phyloP scores from a whole-genome alignment of 2,888 invertebrate genomes.

The Caenorhabditis sp. region DNA sequence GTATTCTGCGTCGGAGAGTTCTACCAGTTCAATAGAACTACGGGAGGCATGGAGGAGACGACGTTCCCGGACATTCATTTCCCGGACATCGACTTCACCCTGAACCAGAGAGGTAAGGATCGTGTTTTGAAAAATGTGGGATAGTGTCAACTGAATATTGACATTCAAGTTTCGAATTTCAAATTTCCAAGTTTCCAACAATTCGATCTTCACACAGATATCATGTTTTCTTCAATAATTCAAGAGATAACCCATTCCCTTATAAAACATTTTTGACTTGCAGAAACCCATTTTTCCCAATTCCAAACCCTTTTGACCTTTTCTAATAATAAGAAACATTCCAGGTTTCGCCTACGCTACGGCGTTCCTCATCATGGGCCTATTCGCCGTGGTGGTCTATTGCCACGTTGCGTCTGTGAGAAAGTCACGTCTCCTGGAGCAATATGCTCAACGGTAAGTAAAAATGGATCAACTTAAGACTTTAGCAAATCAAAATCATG shows the following conservation, averaged over 20 bases:
- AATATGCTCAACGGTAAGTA: slow-evolving; percentile 49
- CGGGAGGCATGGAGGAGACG: neutral
- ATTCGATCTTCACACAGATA: too few relatives aligned
- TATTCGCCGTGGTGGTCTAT: slow-evolving; percentile 40
- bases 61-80: neutral
- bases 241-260: too few relatives aligned
- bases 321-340: neutral
- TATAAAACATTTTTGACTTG: too few relatives aligned
- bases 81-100: slow-evolving; percentile 12
- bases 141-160: too few relatives aligned
- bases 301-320: too few relatives aligned
- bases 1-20: slow-evolving; percentile 14
- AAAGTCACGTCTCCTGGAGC: slow-evolving; percentile 35
- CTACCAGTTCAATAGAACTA: slow-evolving; percentile 1
- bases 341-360: slow-evolving; percentile 53
- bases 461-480: neutral
- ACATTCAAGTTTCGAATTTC: too few relatives aligned
- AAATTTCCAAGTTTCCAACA: too few relatives aligned
- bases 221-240: too few relatives aligned
- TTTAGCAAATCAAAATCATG: too few relatives aligned
- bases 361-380: slow-evolving; percentile 29
- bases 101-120: slow-evolving; percentile 38
- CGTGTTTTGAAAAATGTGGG: too few relatives aligned
- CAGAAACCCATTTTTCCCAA: too few relatives aligned
- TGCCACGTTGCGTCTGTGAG: slow-evolving; percentile 42